Conservation (phyloP, 2,113 vertebrate species). For the Noturus placidus region DNA sequence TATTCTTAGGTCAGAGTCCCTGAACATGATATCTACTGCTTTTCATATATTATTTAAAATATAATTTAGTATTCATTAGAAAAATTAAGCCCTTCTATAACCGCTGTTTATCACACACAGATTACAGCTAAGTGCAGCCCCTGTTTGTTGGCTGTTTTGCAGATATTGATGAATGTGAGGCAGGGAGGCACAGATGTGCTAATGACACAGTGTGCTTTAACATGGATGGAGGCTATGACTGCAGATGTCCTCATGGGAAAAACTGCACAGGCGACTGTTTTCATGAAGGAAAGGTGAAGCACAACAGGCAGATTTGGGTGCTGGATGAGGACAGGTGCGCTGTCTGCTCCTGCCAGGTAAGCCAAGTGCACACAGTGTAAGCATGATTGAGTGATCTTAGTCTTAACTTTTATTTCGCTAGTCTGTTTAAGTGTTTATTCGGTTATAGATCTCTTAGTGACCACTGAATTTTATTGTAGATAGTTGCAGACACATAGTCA, state of each 20-base stretch:
- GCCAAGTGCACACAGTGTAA: constrained; percentile 1
- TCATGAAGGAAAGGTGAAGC: constrained; percentile 90
- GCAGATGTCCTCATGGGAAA: constrained; percentile 95
- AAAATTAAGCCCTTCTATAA: not conserved
- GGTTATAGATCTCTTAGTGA: not conserved
- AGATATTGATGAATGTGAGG: constrained; percentile 97
- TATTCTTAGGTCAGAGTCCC: not conserved
- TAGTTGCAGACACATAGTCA: not conserved
- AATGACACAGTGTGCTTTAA: constrained; percentile 99
- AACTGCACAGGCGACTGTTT: constrained; percentile 96
- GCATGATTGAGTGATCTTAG: not conserved
- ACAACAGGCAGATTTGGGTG: constrained; percentile 97
- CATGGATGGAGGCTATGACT: constrained; percentile 96
- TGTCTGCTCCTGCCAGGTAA: constrained; percentile 93
- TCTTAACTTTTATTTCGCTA: not conserved
- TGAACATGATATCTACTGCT: not conserved
- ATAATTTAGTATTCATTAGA: not conserved
- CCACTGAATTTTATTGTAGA: not conserved
- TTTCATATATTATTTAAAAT: not conserved
- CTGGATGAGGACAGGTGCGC: constrained; percentile 95
- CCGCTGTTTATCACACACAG: not conserved
- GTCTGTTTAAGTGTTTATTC: not conserved
- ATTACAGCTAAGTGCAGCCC: not conserved
- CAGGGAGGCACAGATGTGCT: constrained; percentile 91
- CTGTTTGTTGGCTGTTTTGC: constrained; percentile 40